These are phyloP conservation scores for Plemyria rubiginata DNA, from an alignment of 2,888 invertebrate species.

Conservation along the genomic window DNA sequence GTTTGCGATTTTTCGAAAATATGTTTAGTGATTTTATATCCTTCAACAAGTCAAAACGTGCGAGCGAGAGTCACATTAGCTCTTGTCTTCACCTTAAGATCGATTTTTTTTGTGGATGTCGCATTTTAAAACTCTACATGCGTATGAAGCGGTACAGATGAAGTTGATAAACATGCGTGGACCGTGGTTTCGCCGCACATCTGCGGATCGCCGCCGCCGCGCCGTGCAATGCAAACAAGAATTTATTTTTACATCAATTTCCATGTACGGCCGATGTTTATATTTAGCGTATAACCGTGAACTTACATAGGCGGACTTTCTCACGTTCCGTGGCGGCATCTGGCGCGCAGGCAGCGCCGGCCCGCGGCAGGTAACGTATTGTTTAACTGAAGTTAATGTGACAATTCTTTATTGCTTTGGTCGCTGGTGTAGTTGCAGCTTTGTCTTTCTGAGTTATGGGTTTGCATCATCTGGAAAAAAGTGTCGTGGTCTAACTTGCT, in stretches of 20 bases:
- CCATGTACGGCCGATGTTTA: constrained; percentile 27
- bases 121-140: too few relatives aligned
- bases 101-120: too few relatives aligned
- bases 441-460: constrained; percentile 15
- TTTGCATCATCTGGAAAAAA: constrained; percentile 8
- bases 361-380: constrained; percentile 56
- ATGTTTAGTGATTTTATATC: too few relatives aligned
- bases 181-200: constrained; percentile 1
- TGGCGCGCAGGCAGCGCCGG: constrained; percentile 49
- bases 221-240: constrained; percentile 15
- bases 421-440: constrained; percentile 18
- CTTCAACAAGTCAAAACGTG: too few relatives aligned
- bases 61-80: too few relatives aligned
- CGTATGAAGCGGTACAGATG: neutral
- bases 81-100: too few relatives aligned
- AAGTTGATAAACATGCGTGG: neutral
- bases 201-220: constrained; percentile 8
- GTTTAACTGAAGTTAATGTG: constrained; percentile 45
- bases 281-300: constrained; percentile 18
- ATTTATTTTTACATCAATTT: constrained; percentile 21
- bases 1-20: too few relatives aligned
- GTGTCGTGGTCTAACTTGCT: neutral
- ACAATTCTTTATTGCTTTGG: constrained; percentile 36
- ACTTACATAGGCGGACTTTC: constrained; percentile 34
- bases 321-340: constrained; percentile 49